Conservation (phyloP, 2,888 invertebrate species). For the Platycheirus albimanus region DNA sequence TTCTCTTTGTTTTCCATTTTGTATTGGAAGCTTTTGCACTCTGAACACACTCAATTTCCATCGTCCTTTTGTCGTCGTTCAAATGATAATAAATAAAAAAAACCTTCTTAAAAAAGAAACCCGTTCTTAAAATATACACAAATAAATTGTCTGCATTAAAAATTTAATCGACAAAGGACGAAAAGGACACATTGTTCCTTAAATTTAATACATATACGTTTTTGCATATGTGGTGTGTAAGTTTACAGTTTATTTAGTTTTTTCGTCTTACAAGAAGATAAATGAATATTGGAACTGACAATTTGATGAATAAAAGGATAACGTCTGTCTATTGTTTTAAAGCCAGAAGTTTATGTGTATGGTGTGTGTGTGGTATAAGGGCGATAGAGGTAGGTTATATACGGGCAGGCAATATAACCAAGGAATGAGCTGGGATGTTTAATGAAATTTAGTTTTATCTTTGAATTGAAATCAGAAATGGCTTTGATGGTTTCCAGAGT, state of each 20-base stretch:
- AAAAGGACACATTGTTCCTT: no score
- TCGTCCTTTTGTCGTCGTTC: neutral
- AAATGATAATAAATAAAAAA: neutral
- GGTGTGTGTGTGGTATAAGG: no score
- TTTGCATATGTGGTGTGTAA: no score
- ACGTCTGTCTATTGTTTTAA: constrained; percentile 5
- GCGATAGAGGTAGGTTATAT: no score
- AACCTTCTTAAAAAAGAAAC: neutral
- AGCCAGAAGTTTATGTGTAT: neutral
- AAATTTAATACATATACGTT: no score
- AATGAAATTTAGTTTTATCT: constrained; percentile 4
- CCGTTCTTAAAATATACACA: neutral
- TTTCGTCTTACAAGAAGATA: neutral
- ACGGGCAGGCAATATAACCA: neutral
- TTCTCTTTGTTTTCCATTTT: neutral
- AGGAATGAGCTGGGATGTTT: constrained; percentile 4
- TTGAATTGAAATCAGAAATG: constrained; percentile 13
- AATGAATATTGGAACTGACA: constrained; percentile 46
- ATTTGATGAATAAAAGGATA: constrained; percentile 36
- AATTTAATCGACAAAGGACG: no score
- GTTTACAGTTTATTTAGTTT: neutral
- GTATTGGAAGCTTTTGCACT: neutral
- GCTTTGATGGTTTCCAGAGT: neutral
- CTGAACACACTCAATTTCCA: neutral
- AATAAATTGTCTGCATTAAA: neutral